Evolutionary conservation across 2,797 vertebrate species (phyloP).

Genomic region (Sylvilagus floridanus): DNA sequence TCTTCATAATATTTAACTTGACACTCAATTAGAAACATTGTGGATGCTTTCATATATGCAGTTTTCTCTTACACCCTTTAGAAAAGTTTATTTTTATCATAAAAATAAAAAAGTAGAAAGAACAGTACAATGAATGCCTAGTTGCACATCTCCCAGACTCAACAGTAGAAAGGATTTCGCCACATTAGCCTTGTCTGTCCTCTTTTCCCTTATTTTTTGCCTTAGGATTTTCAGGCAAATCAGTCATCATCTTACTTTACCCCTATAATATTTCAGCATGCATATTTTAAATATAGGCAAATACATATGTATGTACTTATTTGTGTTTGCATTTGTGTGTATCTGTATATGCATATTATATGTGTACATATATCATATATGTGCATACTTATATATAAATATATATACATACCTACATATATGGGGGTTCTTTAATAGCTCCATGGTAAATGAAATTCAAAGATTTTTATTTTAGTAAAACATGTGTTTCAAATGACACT

Average conservation of each 20-base stretch:
- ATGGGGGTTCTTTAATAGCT: neutral
- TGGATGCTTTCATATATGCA: neutral
- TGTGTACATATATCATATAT: neutral
- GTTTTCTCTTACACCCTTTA: neutral
- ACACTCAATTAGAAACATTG: neutral
- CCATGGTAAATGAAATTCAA: no score
- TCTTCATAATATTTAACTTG: neutral
- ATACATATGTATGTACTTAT: neutral
- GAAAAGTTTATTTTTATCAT: constrained; percentile 34
- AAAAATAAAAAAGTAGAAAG: neutral
- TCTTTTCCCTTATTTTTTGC: neutral
- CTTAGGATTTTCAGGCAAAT: neutral
- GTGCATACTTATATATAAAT: neutral
- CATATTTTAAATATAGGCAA: neutral
- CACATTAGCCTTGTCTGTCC: neutral
- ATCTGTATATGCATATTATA: no score
- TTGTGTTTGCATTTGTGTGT: neutral
- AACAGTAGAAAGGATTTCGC: neutral
- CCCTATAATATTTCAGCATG: neutral
- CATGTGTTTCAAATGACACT: no score
- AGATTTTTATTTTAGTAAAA: no score
- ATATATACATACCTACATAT: neutral
- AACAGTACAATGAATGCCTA: neutral
- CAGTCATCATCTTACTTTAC: no score
- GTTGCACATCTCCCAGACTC: neutral